phyloP scores from a whole-genome alignment of 2,797 vertebrate species.

The Lateolabrax maculatus region DNA sequence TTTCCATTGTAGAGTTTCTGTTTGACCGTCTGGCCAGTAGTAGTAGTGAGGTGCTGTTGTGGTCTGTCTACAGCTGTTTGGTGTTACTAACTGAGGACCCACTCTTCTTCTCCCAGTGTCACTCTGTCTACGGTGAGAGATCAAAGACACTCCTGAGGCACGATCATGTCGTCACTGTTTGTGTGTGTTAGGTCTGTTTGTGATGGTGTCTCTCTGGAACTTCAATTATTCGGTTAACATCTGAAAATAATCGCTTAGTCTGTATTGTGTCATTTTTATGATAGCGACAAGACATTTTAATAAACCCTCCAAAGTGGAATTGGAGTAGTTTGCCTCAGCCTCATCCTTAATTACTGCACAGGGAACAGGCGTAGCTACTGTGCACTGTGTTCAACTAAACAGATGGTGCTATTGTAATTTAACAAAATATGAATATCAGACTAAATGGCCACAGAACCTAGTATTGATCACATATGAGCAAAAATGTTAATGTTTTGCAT shows the following conservation, averaged over 20 bases:
- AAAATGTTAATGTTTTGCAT: neutral
- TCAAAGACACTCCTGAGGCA: neutral
- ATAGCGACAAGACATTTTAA: neutral
- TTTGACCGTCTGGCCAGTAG: constrained; percentile 91
- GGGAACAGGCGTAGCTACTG: neutral
- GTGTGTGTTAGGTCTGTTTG: neutral
- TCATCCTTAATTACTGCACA: no score
- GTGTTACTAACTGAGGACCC: constrained; percentile 90
- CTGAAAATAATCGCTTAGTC: constrained; percentile 1
- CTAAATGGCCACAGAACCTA: constrained; percentile 7
- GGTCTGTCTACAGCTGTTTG: constrained; percentile 92
- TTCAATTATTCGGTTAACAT: neutral
- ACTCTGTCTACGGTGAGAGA: constrained; percentile 93
- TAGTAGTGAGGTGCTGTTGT: constrained; percentile 88
- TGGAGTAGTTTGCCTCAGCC: neutral
- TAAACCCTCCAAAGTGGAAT: neutral
- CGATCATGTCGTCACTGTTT: neutral
- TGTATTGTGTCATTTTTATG: constrained; percentile 1
- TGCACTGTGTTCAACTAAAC: neutral
- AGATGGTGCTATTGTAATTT: constrained; percentile 1
- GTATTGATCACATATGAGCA: neutral
- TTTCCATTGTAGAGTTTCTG: constrained; percentile 88
- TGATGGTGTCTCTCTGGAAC: neutral
- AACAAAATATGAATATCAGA: neutral
- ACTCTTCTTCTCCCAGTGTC: constrained; percentile 95